phyloP scores from a whole-genome alignment of 2,797 vertebrate genomes.

The Cyclura pinguis region DNA sequence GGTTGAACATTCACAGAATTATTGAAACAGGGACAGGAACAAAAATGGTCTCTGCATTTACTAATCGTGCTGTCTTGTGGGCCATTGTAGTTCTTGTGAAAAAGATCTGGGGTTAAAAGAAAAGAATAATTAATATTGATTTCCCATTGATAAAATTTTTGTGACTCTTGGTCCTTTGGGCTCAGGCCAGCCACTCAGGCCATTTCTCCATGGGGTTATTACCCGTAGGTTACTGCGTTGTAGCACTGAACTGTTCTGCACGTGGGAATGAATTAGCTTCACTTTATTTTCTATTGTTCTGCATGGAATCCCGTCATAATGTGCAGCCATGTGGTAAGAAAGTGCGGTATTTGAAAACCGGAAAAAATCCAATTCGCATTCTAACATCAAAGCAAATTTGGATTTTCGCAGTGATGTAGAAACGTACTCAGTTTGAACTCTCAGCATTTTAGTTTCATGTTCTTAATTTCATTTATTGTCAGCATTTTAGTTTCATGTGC shows the following conservation, averaged over 20 bases:
- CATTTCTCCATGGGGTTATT: no score
- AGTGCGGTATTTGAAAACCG: no score
- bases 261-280: no score
- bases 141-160: neutral
- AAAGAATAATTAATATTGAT: neutral
- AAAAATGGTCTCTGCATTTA: constrained; percentile 30
- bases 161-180: neutral
- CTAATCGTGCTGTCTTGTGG: neutral
- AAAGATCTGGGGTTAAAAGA: neutral
- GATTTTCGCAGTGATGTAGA: no score
- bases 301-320: no score
- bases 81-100: neutral
- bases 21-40: constrained; percentile 56
- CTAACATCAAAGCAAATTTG: no score
- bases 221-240: no score
- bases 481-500: neutral
- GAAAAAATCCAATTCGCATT: no score
- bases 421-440: neutral
- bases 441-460: neutral
- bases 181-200: neutral
- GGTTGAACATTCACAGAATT: constrained; percentile 54
- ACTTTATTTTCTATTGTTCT: no score
- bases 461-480: no score
- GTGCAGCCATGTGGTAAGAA: no score
- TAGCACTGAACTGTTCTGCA: no score